A percentile compares a stretch with the other conserved stretches of the same genome.
Conservation (phyloP, 1,140 invertebrate genomes). For the Ceratosolen fusciceps region DNA sequence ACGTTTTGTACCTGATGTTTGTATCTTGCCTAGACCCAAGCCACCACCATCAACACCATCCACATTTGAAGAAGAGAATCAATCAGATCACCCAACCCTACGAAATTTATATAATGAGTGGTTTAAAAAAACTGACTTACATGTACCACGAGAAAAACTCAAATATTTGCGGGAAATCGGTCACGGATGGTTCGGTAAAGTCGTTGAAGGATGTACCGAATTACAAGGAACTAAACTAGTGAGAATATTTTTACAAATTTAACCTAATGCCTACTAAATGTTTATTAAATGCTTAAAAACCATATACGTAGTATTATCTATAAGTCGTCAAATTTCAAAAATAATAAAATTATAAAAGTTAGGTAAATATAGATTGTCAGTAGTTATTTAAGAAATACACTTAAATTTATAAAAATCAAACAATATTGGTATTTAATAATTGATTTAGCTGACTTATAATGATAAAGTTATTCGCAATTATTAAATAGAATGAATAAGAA, state of each 20-base stretch:
- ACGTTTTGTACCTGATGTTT: constrained; percentile 58
- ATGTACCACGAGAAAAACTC: constrained; percentile 83
- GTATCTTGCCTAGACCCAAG: constrained; percentile 56
- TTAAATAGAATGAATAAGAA: too few relatives aligned
- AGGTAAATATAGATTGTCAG: too few relatives aligned
- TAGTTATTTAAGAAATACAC: too few relatives aligned
- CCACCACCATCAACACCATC: constrained; percentile 59
- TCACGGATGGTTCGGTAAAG: constrained; percentile 88
- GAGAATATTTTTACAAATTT: background rate
- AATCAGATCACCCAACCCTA: constrained; percentile 53
- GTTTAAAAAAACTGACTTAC: constrained; percentile 74
- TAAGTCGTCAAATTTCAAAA: too few relatives aligned
- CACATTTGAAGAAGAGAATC: constrained; percentile 57
- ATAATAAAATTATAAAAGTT: too few relatives aligned
- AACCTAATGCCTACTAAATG: background rate
- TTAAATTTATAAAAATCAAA: too few relatives aligned
- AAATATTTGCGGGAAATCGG: constrained; percentile 88
- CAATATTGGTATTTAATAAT: too few relatives aligned
- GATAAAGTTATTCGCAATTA: too few relatives aligned
- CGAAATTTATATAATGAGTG: constrained; percentile 61
- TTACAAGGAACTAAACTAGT: constrained; percentile 62
- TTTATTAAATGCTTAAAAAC: too few relatives aligned
- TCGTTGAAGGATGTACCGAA: constrained; percentile 81
- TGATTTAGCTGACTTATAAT: too few relatives aligned
- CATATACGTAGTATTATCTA: too few relatives aligned